These are phyloP conservation scores for Falcaria lacertinaria DNA, from an alignment of 2,888 invertebrate species.

Conservation along the genomic window DNA sequence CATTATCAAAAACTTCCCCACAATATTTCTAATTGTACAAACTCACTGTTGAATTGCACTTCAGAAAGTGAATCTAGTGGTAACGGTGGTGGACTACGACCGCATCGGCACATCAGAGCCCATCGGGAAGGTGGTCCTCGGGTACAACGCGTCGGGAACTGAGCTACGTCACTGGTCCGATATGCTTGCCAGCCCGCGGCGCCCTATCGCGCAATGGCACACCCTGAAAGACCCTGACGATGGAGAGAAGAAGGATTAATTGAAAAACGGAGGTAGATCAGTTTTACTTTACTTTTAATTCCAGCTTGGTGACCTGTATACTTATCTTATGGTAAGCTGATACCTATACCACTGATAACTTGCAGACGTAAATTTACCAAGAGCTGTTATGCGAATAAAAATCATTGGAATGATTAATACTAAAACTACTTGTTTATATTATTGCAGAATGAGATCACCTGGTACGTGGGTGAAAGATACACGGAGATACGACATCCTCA, in stretches of 20 bases:
- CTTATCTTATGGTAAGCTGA: too few species aligned
- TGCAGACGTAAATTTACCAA: too few species aligned
- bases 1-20: too few species aligned
- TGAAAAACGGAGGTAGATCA: constrained; percentile 35
- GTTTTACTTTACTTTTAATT: too few species aligned
- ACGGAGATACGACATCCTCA: constrained; percentile 16
- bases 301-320: too few species aligned
- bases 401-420: constrained; percentile 1
- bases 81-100: constrained; percentile 99
- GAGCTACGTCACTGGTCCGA: constrained; percentile 99
- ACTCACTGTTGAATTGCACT: constrained; percentile 33
- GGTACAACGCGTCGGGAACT: constrained; percentile 98
- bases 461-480: constrained; percentile 29
- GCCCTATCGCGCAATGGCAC: constrained; percentile 99
- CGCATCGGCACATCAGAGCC: constrained; percentile 99
- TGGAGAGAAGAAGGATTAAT: constrained; percentile 91
- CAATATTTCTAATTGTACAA: neutral
- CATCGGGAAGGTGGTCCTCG: constrained; percentile 97
- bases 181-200: constrained; percentile 99
- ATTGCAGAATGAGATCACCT: constrained; percentile 22
- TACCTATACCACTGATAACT: too few species aligned
- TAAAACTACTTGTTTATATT: constrained; percentile 3
- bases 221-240: constrained; percentile 99
- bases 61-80: constrained; percentile 99
- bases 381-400: too few species aligned